Conservation (phyloP, 2,888 invertebrate species). For the Teleiodes luculella region DNA sequence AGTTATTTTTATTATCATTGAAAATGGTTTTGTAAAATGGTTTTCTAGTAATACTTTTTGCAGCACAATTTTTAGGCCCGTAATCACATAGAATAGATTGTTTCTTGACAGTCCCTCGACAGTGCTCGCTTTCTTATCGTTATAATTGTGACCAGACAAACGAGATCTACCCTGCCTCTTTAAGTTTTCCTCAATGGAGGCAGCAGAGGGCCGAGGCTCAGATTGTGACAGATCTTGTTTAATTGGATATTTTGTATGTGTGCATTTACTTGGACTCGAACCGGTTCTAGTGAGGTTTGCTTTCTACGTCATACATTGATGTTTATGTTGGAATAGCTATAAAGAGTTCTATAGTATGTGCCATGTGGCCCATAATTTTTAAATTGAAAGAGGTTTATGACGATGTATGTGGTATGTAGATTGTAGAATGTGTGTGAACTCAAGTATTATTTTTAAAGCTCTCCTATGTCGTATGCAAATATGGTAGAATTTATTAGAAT, state of each 20-base stretch:
- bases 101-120: constrained; percentile 56
- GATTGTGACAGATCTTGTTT: constrained; percentile 63
- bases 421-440: not conserved
- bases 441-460: not conserved
- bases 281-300: constrained; percentile 68
- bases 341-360: constrained; percentile 23
- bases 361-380: constrained; percentile 51
- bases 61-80: constrained; percentile 24
- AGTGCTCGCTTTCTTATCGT: constrained; percentile 68
- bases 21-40: not conserved
- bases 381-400: constrained; percentile 62
- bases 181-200: constrained; percentile 36
- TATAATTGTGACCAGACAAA: constrained; percentile 53
- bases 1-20: not conserved
- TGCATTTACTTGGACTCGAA: constrained; percentile 65
- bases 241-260: constrained; percentile 68
- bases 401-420: constrained; percentile 50
- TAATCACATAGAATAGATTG: constrained; percentile 52
- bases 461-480: not conserved
- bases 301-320: constrained; percentile 67
- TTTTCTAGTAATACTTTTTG: not conserved
- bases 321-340: constrained; percentile 63
- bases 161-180: constrained; percentile 48
- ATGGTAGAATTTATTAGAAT: not conserved
- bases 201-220: constrained; percentile 49